These are phyloP conservation scores for Drosophila parthenogenetica DNA, from an alignment of 2,888 invertebrate species.

Conservation along the genomic window DNA sequence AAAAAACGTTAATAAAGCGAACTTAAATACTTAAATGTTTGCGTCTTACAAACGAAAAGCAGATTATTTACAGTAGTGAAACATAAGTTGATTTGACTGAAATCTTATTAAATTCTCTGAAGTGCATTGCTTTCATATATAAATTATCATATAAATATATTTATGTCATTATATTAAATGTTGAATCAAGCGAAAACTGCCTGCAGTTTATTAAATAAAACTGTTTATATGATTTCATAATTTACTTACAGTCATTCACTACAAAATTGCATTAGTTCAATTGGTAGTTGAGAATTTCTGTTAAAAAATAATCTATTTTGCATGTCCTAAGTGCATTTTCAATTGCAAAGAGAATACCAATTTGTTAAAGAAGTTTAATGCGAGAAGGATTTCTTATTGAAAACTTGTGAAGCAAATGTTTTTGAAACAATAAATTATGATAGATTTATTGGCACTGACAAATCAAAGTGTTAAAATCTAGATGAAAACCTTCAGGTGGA, in stretches of 20 bases:
- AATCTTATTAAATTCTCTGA: too few species aligned
- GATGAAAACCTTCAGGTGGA: conserved; percentile 19
- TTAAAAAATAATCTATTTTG: neutral
- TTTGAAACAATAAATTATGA: conserved; percentile 20
- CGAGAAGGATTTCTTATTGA: neutral
- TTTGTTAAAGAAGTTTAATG: conserved; percentile 3
- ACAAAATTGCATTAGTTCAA: conserved; percentile 1
- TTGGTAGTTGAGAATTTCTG: neutral
- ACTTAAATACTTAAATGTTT: neutral
- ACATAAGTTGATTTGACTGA: too few species aligned
- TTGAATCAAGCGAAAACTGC: too few species aligned
- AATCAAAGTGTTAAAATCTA: conserved; percentile 26
- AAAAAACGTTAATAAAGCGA: neutral
- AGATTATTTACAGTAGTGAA: too few species aligned
- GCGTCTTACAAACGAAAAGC: neutral
- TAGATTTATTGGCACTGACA: conserved; percentile 15
- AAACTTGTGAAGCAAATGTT: neutral
- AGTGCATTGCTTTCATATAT: neutral
- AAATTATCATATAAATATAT: too few species aligned
- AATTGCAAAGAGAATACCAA: conserved; percentile 8
- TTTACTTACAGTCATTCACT: neutral
- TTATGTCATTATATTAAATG: too few species aligned
- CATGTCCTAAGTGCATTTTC: conserved; percentile 4
- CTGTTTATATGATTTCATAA: neutral
- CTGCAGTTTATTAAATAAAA: too few species aligned